A percentile compares a stretch with the other conserved stretches of the same genome.
Evolutionary conservation across 2,113 vertebrate genomes (phyloP).

Genomic region (Grus americana): DNA sequence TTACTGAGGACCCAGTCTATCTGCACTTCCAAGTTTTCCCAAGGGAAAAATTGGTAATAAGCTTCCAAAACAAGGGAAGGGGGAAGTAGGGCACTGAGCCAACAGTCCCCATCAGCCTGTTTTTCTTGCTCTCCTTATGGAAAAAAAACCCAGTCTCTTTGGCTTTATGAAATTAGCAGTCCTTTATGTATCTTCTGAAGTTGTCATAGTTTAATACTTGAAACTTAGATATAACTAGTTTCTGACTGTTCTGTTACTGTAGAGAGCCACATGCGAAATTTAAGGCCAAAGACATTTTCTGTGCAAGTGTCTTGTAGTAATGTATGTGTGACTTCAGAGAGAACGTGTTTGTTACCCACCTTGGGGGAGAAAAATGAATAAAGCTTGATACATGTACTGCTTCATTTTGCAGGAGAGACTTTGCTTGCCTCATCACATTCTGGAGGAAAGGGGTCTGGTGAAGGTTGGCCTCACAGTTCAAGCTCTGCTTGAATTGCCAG

Average conservation of each 20-base stretch:
- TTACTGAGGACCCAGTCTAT: neutral
- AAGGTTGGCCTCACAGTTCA: slow-evolving; percentile 95
- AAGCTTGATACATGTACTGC: neutral
- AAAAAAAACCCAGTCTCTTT: neutral
- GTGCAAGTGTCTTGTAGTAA: neutral
- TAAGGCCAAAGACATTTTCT: neutral
- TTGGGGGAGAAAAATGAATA: neutral
- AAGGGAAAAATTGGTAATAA: neutral
- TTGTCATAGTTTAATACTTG: neutral
- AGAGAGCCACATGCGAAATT: neutral
- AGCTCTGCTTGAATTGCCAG: slow-evolving; percentile 90
- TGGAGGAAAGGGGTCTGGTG: slow-evolving; percentile 95
- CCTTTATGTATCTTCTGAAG: neutral
- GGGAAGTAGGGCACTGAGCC: neutral
- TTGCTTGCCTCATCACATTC: slow-evolving; percentile 97
- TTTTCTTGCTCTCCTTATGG: neutral
- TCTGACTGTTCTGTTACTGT: neutral
- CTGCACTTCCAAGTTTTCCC: neutral
- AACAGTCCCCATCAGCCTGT: neutral
- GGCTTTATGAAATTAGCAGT: neutral
- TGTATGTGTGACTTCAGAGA: neutral
- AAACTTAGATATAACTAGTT: neutral
- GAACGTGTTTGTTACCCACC: neutral
- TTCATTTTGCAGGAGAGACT: slow-evolving; percentile 86
- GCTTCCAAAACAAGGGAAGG: neutral